Base-by-base conservation (phyloP, 2,797 vertebrate species). In the Selene dorsalis region DNA sequence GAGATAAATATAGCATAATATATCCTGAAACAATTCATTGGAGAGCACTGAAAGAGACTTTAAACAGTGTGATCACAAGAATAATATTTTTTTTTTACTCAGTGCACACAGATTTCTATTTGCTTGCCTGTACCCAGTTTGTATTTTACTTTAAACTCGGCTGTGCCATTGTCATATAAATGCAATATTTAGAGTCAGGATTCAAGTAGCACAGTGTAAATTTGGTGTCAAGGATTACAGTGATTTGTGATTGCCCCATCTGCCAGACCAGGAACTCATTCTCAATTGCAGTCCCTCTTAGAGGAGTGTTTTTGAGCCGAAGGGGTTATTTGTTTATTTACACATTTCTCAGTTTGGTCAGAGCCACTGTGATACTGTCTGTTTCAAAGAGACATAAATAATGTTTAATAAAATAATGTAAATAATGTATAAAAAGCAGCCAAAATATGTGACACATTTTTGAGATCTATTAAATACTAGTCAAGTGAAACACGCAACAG, bases 161-260 rank as follows among this genome's bases (percentile, higher is more conserved):
- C 61, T 56, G 64, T 60, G 69, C 74, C n/a, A 71, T 30, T 41
- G 50, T 60, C 55, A 39, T n/a, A 65, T 32, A 56, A 62, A 47
- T 28, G 1, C 28, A 62, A 28, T 26, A 65, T 82, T 85, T 68
- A 64, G 48, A 76, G 56, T 16, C 56, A 75, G 77, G 41, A 76
- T 70, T n/a, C 69, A 74, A 79, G 61, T n/a, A 30, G 26, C 58
- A 68, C 57, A 50, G 61, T 45, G 22, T 35, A 45, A 63, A 70
- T 75, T 70, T 64, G n/a, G 43, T 75, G 61, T 82, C 48, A 67
- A 60, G 41, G 68, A 86, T 82, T 70, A 82, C 35, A 30, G 59
- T 20, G 58, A 73, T 82, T 80, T 73, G 57, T 74, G 38, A 79
- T n/a, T 47, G 14, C 32, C 43, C 39, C 17, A 12, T 16, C 59